Evolutionary conservation across 2,888 invertebrate species (phyloP).

Genomic region (Hybos culiciformis): DNA sequence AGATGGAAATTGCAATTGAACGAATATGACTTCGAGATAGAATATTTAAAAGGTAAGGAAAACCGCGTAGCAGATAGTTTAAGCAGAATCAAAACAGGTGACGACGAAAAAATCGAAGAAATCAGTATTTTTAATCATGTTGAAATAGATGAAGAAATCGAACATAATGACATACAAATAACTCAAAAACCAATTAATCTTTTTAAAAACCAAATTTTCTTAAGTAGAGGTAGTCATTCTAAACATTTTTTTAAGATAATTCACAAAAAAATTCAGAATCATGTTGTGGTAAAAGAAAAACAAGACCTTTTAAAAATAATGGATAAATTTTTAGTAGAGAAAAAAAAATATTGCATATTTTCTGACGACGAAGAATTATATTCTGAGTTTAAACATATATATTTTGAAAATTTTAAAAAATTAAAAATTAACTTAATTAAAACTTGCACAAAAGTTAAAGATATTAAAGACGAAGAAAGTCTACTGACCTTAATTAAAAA

Average conservation of each 20-base stretch:
- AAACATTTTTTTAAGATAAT: background rate
- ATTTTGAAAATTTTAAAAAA: background rate
- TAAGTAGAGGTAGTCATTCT: background rate
- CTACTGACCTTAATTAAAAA: background rate
- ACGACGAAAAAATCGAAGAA: background rate
- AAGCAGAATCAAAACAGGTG: background rate
- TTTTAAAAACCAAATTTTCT: constrained; percentile 4
- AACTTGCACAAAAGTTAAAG: constrained; percentile 2
- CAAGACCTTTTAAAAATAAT: background rate
- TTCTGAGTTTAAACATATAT: background rate
- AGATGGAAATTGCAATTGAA: too few relatives aligned
- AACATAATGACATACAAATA: background rate
- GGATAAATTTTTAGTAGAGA: constrained; percentile 1
- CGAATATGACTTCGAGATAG: background rate
- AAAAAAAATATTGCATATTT: constrained; percentile 1
- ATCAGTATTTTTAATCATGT: too few relatives aligned
- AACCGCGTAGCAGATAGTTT: background rate
- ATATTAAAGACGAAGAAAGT: constrained; percentile 1
- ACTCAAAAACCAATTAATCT: constrained; percentile 5
- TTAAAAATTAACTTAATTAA: constrained; percentile 7
- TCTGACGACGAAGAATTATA: background rate
- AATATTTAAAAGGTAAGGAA: background rate
- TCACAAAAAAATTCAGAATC: constrained; percentile 2
- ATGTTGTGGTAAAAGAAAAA: background rate
- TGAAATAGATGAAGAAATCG: constrained; percentile 2